phyloP scores from a whole-genome alignment of 1,140 invertebrate species.

The Probaryconus sp. region DNA sequence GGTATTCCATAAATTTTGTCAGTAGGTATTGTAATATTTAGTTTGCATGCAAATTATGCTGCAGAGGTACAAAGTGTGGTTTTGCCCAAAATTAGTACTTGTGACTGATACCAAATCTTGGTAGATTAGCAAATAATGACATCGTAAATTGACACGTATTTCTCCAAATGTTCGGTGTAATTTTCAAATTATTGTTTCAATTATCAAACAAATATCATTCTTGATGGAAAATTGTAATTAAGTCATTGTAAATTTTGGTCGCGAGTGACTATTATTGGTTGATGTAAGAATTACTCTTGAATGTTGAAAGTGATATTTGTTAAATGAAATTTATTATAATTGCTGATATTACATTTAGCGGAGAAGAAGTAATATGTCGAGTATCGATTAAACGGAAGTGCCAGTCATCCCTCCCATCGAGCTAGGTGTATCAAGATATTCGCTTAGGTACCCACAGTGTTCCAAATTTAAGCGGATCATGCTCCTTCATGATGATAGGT shows the following conservation, averaged over 20 bases:
- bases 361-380: slow-evolving; percentile 60
- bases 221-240: slow-evolving; percentile 34
- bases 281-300: too few relatives aligned
- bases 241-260: too few relatives aligned
- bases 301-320: too few relatives aligned
- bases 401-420: slow-evolving; percentile 64
- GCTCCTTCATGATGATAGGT: slow-evolving; percentile 61
- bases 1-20: too few relatives aligned
- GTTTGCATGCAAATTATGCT: slow-evolving; percentile 26
- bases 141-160: slow-evolving; percentile 59
- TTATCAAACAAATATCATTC: too few relatives aligned
- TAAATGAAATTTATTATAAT: slow-evolving; percentile 32
- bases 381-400: slow-evolving; percentile 61
- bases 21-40: slow-evolving; percentile 44
- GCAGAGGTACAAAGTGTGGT: slow-evolving; percentile 51
- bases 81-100: slow-evolving; percentile 50
- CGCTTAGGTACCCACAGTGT: slow-evolving; percentile 55
- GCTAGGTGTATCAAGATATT: slow-evolving; percentile 67
- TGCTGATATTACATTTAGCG: slow-evolving; percentile 39
- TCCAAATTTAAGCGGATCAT: slow-evolving; percentile 63
- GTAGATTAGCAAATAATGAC: slow-evolving; percentile 59
- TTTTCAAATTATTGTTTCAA: slow-evolving; percentile 37
- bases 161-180: slow-evolving; percentile 34
- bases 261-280: too few relatives aligned
- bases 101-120: slow-evolving; percentile 52